A percentile compares a stretch with the other conserved stretches of the same genome.
These are phyloP conservation scores for Agrotis clavis DNA, from an alignment of 2,888 invertebrate genomes.

Conservation along the genomic window DNA sequence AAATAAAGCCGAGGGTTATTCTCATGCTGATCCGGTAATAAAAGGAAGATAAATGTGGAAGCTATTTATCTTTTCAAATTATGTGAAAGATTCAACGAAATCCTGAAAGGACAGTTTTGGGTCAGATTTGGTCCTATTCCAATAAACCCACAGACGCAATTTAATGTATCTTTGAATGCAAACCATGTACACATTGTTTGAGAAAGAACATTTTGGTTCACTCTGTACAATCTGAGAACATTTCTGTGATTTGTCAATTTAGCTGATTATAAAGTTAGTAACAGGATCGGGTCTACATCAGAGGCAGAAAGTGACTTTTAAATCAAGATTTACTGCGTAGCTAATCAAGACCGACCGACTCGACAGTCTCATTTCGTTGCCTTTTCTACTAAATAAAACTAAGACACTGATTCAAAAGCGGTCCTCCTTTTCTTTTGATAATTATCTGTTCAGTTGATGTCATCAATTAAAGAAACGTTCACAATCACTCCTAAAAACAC, in stretches of 20 bases:
- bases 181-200: slow-evolving; percentile 17
- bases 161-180: slow-evolving; percentile 30
- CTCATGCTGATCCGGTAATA: slow-evolving; percentile 51
- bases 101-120: slow-evolving; percentile 31
- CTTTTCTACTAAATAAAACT: background rate
- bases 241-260: background rate
- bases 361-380: background rate
- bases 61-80: slow-evolving; percentile 48
- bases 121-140: slow-evolving; percentile 39
- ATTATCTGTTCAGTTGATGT: background rate
- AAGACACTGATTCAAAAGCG: background rate
- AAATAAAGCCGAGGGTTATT: slow-evolving; percentile 55
- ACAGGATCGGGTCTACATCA: background rate
- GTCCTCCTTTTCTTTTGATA: background rate
- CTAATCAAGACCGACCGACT: background rate
- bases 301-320: slow-evolving; percentile 12
- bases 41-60: slow-evolving; percentile 50
- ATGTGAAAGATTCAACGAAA: slow-evolving; percentile 37
- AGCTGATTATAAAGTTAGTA: background rate
- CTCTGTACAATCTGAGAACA: background rate
- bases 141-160: slow-evolving; percentile 32
- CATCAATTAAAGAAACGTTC: background rate
- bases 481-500: slow-evolving; percentile 7
- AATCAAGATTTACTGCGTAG: background rate
- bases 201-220: background rate